phyloP scores from a whole-genome alignment of 1,140 invertebrate species.

The Macrobrachium rosenbergii region DNA sequence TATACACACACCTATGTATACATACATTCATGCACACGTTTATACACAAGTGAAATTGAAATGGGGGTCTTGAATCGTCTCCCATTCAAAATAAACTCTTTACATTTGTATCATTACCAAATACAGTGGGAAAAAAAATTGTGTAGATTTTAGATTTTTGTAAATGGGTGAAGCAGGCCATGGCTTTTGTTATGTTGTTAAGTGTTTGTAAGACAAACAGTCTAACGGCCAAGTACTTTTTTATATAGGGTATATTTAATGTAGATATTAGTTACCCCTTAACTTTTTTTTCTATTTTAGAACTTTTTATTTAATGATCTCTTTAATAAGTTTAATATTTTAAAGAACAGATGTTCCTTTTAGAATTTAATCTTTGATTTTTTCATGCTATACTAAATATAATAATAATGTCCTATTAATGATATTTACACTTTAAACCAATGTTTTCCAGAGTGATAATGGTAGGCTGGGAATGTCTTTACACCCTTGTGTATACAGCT shows the following conservation, averaged over 20 bases:
- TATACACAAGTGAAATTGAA: neutral
- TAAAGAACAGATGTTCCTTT: constrained; percentile 13
- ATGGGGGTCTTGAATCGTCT: too few species aligned
- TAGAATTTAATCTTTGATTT: neutral
- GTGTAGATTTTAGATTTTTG: constrained; percentile 11
- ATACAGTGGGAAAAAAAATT: constrained; percentile 5
- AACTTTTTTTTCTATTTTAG: neutral
- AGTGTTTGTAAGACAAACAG: neutral
- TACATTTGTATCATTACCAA: constrained; percentile 7
- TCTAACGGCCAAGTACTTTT: constrained; percentile 36
- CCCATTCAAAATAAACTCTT: neutral
- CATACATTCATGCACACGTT: constrained; percentile 4
- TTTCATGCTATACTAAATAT: constrained; percentile 3
- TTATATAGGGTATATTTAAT: neutral
- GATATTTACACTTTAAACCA: neutral
- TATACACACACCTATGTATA: neutral
- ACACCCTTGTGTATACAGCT: too few species aligned
- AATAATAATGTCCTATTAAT: neutral
- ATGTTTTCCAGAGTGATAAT: too few species aligned
- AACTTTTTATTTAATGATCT: constrained; percentile 9
- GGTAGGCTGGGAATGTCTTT: too few species aligned
- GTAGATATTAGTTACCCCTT: neutral
- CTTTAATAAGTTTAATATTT: neutral
- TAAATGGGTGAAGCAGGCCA: constrained; percentile 30
- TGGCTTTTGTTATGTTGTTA: constrained; percentile 3